Evolutionary conservation across 1,140 invertebrate species (phyloP).

Genomic region (Drosophila virilis): DNA sequence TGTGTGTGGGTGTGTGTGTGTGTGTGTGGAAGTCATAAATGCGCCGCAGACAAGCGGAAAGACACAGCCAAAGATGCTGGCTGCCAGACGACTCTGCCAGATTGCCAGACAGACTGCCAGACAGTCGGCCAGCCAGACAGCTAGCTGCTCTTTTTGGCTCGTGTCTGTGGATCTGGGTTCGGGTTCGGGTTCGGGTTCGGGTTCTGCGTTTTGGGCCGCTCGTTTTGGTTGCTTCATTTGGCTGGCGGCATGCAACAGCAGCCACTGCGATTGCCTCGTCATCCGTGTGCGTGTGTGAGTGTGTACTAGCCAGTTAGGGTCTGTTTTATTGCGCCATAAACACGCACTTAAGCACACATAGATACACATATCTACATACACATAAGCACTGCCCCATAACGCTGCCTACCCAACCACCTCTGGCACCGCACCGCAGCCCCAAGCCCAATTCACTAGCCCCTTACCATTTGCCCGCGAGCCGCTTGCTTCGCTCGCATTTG

Average conservation of each 20-base stretch:
- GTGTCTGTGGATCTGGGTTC: slow-evolving; percentile 14
- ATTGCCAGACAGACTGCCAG: slow-evolving; percentile 9
- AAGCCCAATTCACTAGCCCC: slow-evolving; percentile 4
- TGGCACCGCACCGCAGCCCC: not conserved
- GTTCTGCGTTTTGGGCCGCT: slow-evolving; percentile 1
- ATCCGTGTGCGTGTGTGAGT: slow-evolving; percentile 31
- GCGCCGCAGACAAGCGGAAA: slow-evolving; percentile 78
- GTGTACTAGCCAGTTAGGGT: slow-evolving; percentile 69
- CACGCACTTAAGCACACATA: slow-evolving; percentile 75
- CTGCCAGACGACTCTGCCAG: slow-evolving; percentile 53
- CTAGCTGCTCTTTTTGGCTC: slow-evolving; percentile 42
- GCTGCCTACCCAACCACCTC: not conserved
- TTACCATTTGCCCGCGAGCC: slow-evolving; percentile 4
- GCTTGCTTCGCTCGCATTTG: slow-evolving; percentile 25
- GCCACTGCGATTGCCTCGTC: slow-evolving; percentile 24
- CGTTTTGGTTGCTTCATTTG: slow-evolving; percentile 75
- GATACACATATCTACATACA: slow-evolving; percentile 45
- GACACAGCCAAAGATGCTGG: slow-evolving; percentile 67
- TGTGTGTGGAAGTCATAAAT: slow-evolving; percentile 70
- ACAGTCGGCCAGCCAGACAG: slow-evolving; percentile 12
- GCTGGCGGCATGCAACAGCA: slow-evolving; percentile 65
- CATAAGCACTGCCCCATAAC: slow-evolving; percentile 18
- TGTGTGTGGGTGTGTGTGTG: slow-evolving; percentile 7
- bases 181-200: slow-evolving; percentile 26
- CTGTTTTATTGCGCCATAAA: slow-evolving; percentile 81